Evolutionary conservation across 2,113 vertebrate species (phyloP), one percentile per base, ranked within the genome.

Genomic region (Rhadina sibilatrix): DNA sequence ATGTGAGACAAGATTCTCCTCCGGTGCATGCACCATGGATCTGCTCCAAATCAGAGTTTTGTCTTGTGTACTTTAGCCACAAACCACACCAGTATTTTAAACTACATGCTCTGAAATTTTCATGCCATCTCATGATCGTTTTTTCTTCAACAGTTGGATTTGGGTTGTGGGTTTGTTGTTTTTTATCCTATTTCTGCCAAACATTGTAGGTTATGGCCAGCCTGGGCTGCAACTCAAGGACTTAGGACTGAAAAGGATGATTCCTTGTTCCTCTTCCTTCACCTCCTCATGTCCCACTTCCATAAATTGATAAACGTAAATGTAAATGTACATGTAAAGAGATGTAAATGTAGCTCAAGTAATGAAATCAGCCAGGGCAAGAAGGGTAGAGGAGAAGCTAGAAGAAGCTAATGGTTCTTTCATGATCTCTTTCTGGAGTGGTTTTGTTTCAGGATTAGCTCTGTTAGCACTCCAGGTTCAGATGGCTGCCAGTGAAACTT

Each of bases 21-120:
- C 10, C 2, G 0, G 5, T n/a, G 37, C 31, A 38, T 3, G 2
- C 8, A 27, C 23, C 1, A 0, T 5, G 15, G 1, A 1, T 28
- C 49, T 56, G 21, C 53, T 76, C 33, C 44, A 53, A 53, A 25
- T 35, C 0, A 1, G 11, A 1, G 0, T 23, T 78, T n/a, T 53
- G 19, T 46, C 12, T 82, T 15, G 13, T 7, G 1, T 40, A 44
- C 68, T 50, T 80, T 25, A 13, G 11, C 31, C 12, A 10, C 15
- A 40, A 76, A 25, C 30, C 25, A 52, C 28, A 44, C 2, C 0
- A 0, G 22, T 42, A 31, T 47, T 60, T 82, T 93, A 44, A 61
- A 52, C 6, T 21, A 15, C 1, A 4, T 46, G 23, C 37, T 57
- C 47, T 52, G 30, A 47, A 78, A 54, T 70, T 81, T 35, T 38